Evolutionary conservation across 2,888 invertebrate species (phyloP).

Genomic region (Brachycybe producta): DNA sequence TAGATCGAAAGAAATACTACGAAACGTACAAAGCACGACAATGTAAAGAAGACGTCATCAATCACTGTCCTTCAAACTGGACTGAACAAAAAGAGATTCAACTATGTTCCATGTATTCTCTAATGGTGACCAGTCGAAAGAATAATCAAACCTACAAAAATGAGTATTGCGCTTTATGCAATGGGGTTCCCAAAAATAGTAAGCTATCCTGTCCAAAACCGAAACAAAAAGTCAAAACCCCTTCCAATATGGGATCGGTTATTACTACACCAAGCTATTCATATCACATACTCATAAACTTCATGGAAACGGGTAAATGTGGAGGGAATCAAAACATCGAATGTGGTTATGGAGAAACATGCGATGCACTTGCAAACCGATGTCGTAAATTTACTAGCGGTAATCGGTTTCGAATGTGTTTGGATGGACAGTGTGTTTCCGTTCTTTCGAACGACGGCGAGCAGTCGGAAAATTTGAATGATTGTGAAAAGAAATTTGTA

Average conservation of each 20-base stretch:
- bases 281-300: conserved; percentile 34
- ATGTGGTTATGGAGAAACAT: conserved; percentile 29
- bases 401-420: not conserved
- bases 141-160: conserved; percentile 26
- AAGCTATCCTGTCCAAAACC: not conserved
- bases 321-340: not conserved
- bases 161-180: conserved; percentile 39
- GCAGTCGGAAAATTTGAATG: conserved; percentile 18
- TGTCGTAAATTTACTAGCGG: conserved; percentile 28
- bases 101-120: conserved; percentile 36
- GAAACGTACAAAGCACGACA: conserved; percentile 29
- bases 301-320: conserved; percentile 25
- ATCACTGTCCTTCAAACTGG: conserved; percentile 34
- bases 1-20: conserved; percentile 33
- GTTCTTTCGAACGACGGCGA: conserved; percentile 23
- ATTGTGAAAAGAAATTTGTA: conserved; percentile 26
- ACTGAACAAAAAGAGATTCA: conserved; percentile 29
- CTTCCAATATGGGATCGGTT: too few relatives aligned
- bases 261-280: not conserved
- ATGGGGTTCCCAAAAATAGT: conserved; percentile 22
- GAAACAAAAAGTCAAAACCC: too few relatives aligned
- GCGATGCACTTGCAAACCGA: conserved; percentile 37
- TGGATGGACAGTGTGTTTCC: conserved; percentile 10
- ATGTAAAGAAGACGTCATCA: conserved; percentile 29
- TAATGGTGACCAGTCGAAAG: conserved; percentile 28